These are phyloP conservation scores for Drosophila pseudotakahashii DNA, from an alignment of 2,888 invertebrate species.

Conservation along the genomic window DNA sequence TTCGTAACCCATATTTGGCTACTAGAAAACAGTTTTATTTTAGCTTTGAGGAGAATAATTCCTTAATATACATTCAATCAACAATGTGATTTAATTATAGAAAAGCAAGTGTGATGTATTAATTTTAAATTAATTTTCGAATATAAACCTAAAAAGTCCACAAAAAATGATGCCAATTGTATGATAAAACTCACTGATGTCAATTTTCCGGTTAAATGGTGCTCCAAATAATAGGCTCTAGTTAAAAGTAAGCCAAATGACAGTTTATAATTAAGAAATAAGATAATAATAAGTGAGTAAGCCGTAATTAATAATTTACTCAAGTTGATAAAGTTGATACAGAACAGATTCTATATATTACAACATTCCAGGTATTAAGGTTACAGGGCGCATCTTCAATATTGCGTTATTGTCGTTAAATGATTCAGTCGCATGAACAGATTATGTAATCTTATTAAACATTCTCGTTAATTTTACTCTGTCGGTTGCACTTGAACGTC, in stretches of 20 bases:
- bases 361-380: background rate
- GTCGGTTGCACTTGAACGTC: slow-evolving; percentile 9
- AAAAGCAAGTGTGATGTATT: too few relatives aligned
- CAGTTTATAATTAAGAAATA: slow-evolving; percentile 4
- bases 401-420: background rate
- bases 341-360: background rate
- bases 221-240: background rate
- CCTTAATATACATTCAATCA: too few relatives aligned
- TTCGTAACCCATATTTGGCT: too few relatives aligned
- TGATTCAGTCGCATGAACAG: background rate
- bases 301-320: background rate
- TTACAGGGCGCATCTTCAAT: background rate
- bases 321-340: background rate
- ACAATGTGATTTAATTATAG: too few relatives aligned
- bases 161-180: too few relatives aligned
- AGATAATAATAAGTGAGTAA: background rate
- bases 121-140: too few relatives aligned
- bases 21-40: too few relatives aligned
- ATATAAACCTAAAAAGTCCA: too few relatives aligned
- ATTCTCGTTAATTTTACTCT: slow-evolving; percentile 5
- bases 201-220: background rate
- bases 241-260: background rate
- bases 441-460: background rate
- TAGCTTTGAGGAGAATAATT: too few relatives aligned
- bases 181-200: too few relatives aligned